Evolutionary conservation across 2,113 vertebrate genomes (phyloP).

Genomic region (Gymnarchus niloticus): DNA sequence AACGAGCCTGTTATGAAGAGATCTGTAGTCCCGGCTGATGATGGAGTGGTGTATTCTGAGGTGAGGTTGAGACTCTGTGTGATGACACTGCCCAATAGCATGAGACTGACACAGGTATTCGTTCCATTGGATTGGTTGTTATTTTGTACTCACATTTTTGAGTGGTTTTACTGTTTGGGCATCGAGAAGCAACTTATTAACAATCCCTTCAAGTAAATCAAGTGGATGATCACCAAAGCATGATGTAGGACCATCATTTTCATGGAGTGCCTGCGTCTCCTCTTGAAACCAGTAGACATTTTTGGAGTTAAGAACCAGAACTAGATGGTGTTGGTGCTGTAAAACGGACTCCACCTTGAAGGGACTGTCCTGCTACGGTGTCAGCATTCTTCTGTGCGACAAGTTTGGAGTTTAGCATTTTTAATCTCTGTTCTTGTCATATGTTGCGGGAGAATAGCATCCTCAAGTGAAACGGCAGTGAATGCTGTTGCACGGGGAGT

Average conservation of each 20-base stretch:
- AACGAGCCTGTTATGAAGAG: conserved; percentile 58
- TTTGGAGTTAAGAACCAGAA: neutral
- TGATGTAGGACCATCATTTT: neutral
- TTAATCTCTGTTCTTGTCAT: neutral
- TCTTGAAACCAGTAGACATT: neutral
- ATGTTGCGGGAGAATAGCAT: too few species aligned
- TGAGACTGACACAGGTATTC: neutral
- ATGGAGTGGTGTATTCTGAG: conserved; percentile 46
- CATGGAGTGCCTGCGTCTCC: neutral
- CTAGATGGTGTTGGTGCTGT: neutral
- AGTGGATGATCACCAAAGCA: neutral
- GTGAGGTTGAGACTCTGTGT: conserved; percentile 41
- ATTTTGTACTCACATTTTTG: neutral
- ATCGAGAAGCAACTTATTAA: too few species aligned
- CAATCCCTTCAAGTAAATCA: too few species aligned
- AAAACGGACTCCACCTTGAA: neutral
- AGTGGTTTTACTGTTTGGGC: neutral
- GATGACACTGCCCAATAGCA: neutral
- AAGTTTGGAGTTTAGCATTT: neutral
- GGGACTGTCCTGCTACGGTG: neutral
- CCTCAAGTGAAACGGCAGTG: too few species aligned
- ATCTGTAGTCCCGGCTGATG: conserved; percentile 32
- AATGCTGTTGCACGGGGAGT: neutral
- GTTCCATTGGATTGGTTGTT: neutral
- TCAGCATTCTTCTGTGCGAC: neutral